These are phyloP conservation scores for Ellobius talpinus DNA, from an alignment of 2,113 vertebrate species.

Conservation along the genomic window DNA sequence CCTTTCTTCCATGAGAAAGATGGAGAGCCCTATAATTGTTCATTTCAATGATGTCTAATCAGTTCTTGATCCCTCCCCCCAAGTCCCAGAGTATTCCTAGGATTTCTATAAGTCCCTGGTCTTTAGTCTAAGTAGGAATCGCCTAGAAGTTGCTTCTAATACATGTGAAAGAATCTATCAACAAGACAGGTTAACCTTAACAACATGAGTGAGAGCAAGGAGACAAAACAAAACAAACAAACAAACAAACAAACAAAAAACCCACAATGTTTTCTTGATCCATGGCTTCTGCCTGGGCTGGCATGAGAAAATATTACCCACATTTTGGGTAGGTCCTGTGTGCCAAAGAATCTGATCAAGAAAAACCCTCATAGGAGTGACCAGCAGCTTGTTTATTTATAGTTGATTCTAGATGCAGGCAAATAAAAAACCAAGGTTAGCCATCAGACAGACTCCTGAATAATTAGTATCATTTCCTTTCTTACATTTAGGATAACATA, in stretches of 20 bases:
- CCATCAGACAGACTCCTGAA: background rate
- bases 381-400: background rate
- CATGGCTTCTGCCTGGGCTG: too few relatives aligned
- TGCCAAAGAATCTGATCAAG: background rate
- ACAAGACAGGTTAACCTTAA: background rate
- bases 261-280: background rate
- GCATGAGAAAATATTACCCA: background rate
- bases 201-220: background rate
- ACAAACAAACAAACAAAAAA: too few relatives aligned
- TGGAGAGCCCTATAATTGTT: background rate
- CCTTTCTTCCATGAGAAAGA: background rate
- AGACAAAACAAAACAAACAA: background rate
- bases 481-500: background rate
- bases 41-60: background rate
- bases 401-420: background rate
- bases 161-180: background rate
- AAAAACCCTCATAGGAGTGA: background rate
- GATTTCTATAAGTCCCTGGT: background rate
- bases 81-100: background rate
- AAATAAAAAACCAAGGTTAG: background rate
- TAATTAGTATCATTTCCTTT: background rate
- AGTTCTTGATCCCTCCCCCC: accelerated
- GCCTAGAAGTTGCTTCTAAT: background rate
- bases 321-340: background rate
- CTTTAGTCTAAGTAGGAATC: background rate